phyloP scores from a whole-genome alignment of 2,888 invertebrate genomes.

The Acrobasis suavella region DNA sequence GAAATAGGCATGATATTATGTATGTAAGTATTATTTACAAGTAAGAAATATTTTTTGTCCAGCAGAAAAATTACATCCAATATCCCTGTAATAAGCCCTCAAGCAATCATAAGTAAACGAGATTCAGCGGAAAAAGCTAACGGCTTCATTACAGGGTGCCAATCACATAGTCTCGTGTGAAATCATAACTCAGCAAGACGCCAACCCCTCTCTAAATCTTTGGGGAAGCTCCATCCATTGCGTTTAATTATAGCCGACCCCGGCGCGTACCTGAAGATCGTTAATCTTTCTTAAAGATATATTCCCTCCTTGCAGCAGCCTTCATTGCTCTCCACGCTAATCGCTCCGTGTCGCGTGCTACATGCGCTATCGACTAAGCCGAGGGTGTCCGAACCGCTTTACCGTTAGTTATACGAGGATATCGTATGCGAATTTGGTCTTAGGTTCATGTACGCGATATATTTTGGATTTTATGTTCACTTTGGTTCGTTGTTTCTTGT shows the following conservation, averaged over 20 bases:
- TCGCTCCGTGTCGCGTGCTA: conserved; percentile 65
- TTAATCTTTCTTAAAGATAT: conserved; percentile 82
- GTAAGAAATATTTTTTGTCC: too few species aligned
- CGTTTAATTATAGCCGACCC: conserved; percentile 80
- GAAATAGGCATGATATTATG: too few species aligned
- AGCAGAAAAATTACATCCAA: neutral
- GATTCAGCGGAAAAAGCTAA: conserved; percentile 50
- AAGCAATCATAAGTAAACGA: conserved; percentile 10
- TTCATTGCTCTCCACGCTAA: conserved; percentile 64
- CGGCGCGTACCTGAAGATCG: conserved; percentile 71
- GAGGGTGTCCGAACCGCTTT: conserved; percentile 7
- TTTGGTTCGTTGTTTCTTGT: too few species aligned
- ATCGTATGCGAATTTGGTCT: conserved; percentile 33
- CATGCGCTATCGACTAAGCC: conserved; percentile 33
- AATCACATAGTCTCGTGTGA: conserved; percentile 73
- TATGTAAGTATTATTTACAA: too few species aligned
- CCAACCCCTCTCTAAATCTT: conserved; percentile 77
- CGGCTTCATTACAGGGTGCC: conserved; percentile 69
- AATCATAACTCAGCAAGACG: conserved; percentile 80
- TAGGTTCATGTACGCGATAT: neutral
- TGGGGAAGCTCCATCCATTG: conserved; percentile 76
- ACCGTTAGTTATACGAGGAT: conserved; percentile 10
- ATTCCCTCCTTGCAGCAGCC: conserved; percentile 63
- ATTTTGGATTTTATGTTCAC: neutral
- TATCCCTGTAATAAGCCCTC: neutral